These are phyloP conservation scores for Leptinotarsa defecta DNA, from an alignment of 1,140 invertebrate species.

Conservation along the genomic window DNA sequence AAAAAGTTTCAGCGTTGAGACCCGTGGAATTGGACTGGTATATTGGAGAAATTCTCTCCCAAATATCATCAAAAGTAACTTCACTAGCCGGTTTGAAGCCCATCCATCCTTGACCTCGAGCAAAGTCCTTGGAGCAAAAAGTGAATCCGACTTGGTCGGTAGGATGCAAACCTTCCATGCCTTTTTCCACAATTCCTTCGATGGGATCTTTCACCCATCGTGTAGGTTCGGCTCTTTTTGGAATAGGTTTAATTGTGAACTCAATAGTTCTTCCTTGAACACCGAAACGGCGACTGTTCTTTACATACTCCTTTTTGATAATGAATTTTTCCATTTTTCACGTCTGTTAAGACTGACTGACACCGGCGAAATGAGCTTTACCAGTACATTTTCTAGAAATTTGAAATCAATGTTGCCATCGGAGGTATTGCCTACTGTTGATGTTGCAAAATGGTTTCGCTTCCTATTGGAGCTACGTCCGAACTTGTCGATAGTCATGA, in stretches of 20 bases:
- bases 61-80: constrained; percentile 20
- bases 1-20: not conserved
- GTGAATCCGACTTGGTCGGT: not conserved
- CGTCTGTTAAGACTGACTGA: not conserved
- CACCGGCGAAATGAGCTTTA: too few species aligned
- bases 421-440: too few species aligned
- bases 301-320: not conserved
- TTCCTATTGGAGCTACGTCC: too few species aligned
- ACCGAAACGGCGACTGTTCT: not conserved
- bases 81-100: not conserved
- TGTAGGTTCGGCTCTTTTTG: not conserved
- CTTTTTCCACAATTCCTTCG: not conserved
- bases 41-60: constrained; percentile 8
- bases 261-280: not conserved
- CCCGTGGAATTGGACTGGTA: constrained; percentile 23
- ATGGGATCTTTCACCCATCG: not conserved
- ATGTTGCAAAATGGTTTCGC: too few species aligned
- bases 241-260: constrained; percentile 6
- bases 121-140: constrained; percentile 21
- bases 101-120: constrained; percentile 19
- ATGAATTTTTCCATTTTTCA: constrained; percentile 16
- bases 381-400: too few species aligned
- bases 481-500: too few species aligned
- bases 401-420: too few species aligned
- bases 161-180: not conserved